These are phyloP conservation scores for Halcyon senegalensis DNA, from an alignment of 2,113 vertebrate species.

Conservation along the genomic window DNA sequence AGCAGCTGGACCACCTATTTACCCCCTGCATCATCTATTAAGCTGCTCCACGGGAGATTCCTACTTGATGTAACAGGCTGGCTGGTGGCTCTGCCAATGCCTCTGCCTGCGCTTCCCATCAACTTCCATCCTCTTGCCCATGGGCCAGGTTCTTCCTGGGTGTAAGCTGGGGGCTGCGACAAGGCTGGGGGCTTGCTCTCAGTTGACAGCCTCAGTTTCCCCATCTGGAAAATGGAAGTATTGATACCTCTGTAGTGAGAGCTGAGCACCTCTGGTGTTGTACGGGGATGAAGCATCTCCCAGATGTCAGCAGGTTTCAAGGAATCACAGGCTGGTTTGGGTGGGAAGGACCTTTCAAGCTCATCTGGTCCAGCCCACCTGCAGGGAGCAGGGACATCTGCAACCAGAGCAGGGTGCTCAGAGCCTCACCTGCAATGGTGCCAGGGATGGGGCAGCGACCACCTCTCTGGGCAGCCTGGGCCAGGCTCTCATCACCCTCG, in stretches of 20 bases:
- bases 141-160: fast-evolving
- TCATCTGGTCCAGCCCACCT: background rate
- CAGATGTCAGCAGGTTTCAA: background rate
- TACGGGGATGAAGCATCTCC: background rate
- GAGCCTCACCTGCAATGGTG: background rate
- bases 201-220: background rate
- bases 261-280: background rate
- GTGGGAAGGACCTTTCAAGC: background rate
- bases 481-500: background rate
- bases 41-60: background rate
- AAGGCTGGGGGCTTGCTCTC: background rate
- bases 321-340: background rate
- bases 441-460: background rate
- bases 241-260: fast-evolving
- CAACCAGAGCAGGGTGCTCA: background rate
- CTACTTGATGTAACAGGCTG: background rate
- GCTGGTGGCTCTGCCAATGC: background rate
- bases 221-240: background rate
- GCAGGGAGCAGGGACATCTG: background rate
- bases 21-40: background rate
- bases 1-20: background rate
- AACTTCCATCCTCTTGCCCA: background rate
- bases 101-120: background rate
- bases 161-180: background rate
- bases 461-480: background rate